These are phyloP conservation scores for Meandrina meandrites DNA, from an alignment of 92 coral and sea anemone species.

Conservation along the genomic window DNA sequence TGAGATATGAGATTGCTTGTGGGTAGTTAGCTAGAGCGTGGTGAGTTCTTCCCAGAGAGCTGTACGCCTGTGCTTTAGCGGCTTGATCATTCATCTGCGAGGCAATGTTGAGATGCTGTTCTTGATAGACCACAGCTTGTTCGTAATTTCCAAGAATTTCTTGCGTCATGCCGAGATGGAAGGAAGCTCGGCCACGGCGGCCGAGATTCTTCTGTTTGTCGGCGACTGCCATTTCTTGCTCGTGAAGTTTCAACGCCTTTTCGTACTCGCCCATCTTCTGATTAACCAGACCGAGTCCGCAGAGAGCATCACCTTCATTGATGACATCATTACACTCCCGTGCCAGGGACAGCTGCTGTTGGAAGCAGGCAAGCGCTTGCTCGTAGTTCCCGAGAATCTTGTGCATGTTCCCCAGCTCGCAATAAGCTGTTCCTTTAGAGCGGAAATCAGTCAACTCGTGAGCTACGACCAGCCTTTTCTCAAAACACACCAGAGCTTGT, in stretches of 20 bases:
- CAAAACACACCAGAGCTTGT: slow-evolving; percentile 96
- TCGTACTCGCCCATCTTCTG: slow-evolving; percentile 95
- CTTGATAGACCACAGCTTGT: slow-evolving; percentile 89
- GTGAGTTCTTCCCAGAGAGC: slow-evolving; percentile 86
- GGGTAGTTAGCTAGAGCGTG: slow-evolving; percentile 81
- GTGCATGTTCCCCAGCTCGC: slow-evolving; percentile 95
- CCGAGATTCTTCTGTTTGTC: slow-evolving; percentile 69
- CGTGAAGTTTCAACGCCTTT: slow-evolving; percentile 86
- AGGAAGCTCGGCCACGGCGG: slow-evolving; percentile 83
- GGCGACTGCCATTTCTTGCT: slow-evolving; percentile 83
- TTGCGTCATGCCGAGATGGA: slow-evolving; percentile 83
- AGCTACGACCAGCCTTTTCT: slow-evolving; percentile 93
- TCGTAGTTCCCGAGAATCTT: slow-evolving; percentile 92
- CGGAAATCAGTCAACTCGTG: slow-evolving; percentile 89
- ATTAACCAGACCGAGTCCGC: slow-evolving; percentile 89
- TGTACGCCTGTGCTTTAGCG: slow-evolving; percentile 86
- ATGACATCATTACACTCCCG: slow-evolving; percentile 69
- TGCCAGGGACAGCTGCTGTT: slow-evolving; percentile 81
- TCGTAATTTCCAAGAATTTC: slow-evolving; percentile 86
- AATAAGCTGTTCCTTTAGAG: slow-evolving; percentile 91
- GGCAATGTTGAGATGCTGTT: slow-evolving; percentile 84
- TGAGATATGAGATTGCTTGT: slow-evolving; percentile 88
- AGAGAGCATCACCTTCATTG: slow-evolving; percentile 85
- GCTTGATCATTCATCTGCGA: slow-evolving; percentile 85
- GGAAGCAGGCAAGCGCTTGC: slow-evolving; percentile 88